These are phyloP conservation scores for Epinephelus coioides DNA, from an alignment of 2,797 vertebrate genomes.

Conservation along the genomic window DNA sequence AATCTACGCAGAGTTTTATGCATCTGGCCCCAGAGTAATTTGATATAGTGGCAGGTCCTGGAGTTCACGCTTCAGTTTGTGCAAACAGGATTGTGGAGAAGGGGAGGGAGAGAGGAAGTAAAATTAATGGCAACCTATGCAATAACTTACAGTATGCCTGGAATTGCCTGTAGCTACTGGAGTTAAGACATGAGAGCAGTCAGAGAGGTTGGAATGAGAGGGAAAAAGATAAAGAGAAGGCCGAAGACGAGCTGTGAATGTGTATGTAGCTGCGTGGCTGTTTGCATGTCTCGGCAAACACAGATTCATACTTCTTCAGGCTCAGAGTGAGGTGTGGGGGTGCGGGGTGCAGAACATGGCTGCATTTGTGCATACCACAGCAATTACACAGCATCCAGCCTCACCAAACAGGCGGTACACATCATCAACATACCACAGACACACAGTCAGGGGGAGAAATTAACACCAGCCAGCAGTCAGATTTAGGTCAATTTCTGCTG, in stretches of 20 bases:
- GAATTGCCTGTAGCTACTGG: slow-evolving; percentile 88
- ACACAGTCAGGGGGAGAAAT: slow-evolving; percentile 23
- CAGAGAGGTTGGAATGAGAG: slow-evolving; percentile 64
- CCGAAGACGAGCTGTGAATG: slow-evolving; percentile 70
- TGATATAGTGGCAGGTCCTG: slow-evolving; percentile 30
- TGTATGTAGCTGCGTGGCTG: slow-evolving; percentile 77
- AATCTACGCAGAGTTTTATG: no score
- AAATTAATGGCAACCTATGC: slow-evolving; percentile 87
- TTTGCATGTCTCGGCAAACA: slow-evolving; percentile 91
- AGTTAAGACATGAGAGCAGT: slow-evolving; percentile 87
- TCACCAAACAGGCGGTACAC: slow-evolving; percentile 68
- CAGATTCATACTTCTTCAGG: slow-evolving; percentile 76
- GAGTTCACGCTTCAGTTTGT: slow-evolving; percentile 51
- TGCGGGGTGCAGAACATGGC: slow-evolving; percentile 54
- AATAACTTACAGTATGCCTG: slow-evolving; percentile 86
- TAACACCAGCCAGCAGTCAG: slow-evolving; percentile 29
- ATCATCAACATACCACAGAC: slow-evolving; percentile 66
- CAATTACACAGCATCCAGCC: slow-evolving; percentile 79
- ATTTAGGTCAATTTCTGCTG: slow-evolving; percentile 31
- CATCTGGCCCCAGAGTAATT: neutral
- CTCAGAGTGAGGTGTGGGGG: slow-evolving; percentile 3
- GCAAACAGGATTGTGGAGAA: slow-evolving; percentile 30
- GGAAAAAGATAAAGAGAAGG: slow-evolving; percentile 84
- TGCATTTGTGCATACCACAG: slow-evolving; percentile 83
- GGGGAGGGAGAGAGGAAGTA: slow-evolving; percentile 73